These are phyloP conservation scores for Drosophila chauvacae DNA, from an alignment of 1,140 invertebrate species.

Conservation along the genomic window DNA sequence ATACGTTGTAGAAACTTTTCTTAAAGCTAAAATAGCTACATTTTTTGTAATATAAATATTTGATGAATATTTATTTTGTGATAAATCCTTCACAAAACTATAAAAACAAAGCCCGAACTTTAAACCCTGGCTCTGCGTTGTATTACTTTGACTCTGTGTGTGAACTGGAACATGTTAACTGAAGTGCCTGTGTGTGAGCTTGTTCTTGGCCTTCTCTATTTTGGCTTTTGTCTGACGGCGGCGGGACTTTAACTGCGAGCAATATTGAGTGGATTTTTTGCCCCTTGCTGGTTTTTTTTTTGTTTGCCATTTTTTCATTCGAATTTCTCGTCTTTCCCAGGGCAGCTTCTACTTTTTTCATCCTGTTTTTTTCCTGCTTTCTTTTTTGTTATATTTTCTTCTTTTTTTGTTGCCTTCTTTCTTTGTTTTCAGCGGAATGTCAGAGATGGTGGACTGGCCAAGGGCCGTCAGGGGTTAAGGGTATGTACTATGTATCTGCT, in stretches of 20 bases:
- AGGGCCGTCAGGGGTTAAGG: slow-evolving; percentile 5
- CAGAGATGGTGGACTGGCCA: slow-evolving; percentile 9
- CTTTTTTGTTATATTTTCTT: slow-evolving; percentile 3
- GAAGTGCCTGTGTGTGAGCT: slow-evolving; percentile 2
- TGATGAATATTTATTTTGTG: background rate
- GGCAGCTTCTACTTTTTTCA: background rate
- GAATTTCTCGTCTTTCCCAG: slow-evolving; percentile 6
- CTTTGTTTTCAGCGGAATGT: slow-evolving; percentile 38
- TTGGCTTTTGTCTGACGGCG: slow-evolving; percentile 37
- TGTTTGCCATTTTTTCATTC: slow-evolving; percentile 31
- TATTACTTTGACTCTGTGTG: slow-evolving; percentile 1
- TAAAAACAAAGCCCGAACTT: background rate
- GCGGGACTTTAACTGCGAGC: slow-evolving; percentile 42
- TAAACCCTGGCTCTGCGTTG: background rate
- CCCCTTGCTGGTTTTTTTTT: slow-evolving; percentile 15
- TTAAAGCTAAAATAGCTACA: rapidly evolving
- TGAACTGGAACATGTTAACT: slow-evolving; percentile 28
- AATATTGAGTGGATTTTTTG: slow-evolving; percentile 50
- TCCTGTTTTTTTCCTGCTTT: slow-evolving; percentile 6
- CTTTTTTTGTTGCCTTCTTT: background rate
- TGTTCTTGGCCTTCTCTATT: slow-evolving; percentile 37
- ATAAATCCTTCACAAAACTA: background rate
- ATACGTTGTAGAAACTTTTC: background rate
- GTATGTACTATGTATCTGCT: slow-evolving; percentile 9
- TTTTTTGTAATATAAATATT: background rate